phyloP scores from a whole-genome alignment of 2,797 vertebrate species.

The Cryptoprocta ferox region DNA sequence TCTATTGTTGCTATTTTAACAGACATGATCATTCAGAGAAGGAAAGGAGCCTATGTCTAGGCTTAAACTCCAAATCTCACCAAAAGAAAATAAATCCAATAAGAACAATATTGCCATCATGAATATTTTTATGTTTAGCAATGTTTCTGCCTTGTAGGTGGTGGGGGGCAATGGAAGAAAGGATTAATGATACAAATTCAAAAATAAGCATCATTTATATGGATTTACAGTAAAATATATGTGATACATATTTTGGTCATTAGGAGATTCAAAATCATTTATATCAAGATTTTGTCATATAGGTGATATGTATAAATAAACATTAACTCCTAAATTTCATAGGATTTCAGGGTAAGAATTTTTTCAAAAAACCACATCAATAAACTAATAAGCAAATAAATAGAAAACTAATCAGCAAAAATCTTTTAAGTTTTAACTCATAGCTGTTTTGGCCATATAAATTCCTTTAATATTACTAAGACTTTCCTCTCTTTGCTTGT shows the following conservation, averaged over 20 bases:
- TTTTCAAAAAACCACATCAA: background rate
- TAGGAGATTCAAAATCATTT: background rate
- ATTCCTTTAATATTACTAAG: conserved; percentile 33
- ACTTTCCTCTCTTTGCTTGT: conserved; percentile 33
- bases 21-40: background rate
- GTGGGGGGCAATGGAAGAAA: background rate
- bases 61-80: background rate
- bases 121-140: background rate
- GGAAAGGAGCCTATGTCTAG: background rate
- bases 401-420: background rate
- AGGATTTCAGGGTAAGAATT: background rate
- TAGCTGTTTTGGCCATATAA: background rate
- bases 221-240: background rate
- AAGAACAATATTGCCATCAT: background rate
- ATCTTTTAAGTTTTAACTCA: background rate
- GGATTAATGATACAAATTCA: background rate
- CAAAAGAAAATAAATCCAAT: background rate
- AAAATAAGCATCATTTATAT: background rate
- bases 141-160: background rate
- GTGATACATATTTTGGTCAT: background rate
- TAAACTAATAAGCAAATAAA: background rate
- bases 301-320: background rate
- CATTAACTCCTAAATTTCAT: background rate
- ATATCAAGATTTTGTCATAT: background rate
- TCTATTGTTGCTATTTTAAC: background rate